phyloP scores from a whole-genome alignment of 2,113 vertebrate species.

The Euleptes europaea region DNA sequence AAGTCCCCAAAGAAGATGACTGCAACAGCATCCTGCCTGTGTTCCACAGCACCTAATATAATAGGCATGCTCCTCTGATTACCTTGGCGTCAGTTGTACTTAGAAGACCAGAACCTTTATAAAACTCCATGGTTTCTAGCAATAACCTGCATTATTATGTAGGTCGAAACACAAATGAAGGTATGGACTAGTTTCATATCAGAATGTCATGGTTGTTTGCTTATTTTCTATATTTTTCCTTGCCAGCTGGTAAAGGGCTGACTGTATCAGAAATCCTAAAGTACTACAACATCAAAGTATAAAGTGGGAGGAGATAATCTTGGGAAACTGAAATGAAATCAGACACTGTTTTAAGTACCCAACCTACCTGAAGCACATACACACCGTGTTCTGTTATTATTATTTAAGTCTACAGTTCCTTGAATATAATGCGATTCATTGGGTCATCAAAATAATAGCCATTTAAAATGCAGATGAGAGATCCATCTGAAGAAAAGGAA shows the following conservation, averaged over 20 bases:
- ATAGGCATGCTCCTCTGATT: too few relatives aligned
- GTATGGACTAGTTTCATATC: not conserved
- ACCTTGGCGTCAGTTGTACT: not conserved
- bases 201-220: slow-evolving; percentile 19
- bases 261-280: not conserved
- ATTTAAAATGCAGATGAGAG: not conserved
- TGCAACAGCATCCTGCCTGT: too few relatives aligned
- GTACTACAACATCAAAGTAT: not conserved
- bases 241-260: not conserved
- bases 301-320: not conserved
- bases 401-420: not conserved
- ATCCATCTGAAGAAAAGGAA: not conserved
- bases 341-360: not conserved
- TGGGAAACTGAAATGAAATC: not conserved
- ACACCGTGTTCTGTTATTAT: not conserved
- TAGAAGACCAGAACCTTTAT: slow-evolving; percentile 24
- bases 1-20: too few relatives aligned
- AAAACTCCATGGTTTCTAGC: not conserved
- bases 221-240: not conserved
- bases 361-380: not conserved
- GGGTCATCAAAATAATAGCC: not conserved
- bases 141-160: not conserved
- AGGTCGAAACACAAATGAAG: slow-evolving; percentile 8
- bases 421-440: not conserved
- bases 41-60: too few relatives aligned